Evolutionary conservation across 2,113 vertebrate species (phyloP), one percentile per base, ranked within the genome.

Genomic region (Octodon degus): DNA sequence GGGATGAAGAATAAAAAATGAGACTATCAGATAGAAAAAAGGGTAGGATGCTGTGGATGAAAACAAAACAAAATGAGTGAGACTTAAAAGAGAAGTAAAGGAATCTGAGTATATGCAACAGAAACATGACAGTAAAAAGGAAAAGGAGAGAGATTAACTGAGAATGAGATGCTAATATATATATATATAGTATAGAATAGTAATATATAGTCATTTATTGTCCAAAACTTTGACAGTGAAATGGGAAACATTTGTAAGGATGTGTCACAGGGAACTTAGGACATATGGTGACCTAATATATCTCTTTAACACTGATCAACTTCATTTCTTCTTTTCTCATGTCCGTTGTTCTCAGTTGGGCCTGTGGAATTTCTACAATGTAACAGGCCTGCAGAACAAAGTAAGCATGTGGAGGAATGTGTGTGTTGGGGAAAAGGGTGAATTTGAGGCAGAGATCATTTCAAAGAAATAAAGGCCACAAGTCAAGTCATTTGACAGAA

Each of bases 401-500:
- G 47, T 27, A 12, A 1, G 27, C n/a, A 17, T 3, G 3, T 14
- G 43, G 11, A 43, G 5, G 14, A 43, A 10, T 34, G 22, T 25
- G 14, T 65, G 10, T 37, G 5, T 17, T 50, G 20, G 55, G 90
- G 47, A 40, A 27, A 92, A 88, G 53, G 77, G 67, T 90, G 53
- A 97, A 10, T 43, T 27, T 72, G 80, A 86, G 55, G 67, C 40
- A 86, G 17, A 81, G 60, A 43, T 17, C 40, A 58, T 95, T 97
- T 50, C 90, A 55, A 92, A 74, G n/a, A 92, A 97, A 92, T 92
- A 89, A 92, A 96, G 13, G 40, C 62, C 53, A 32, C 95, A 91
- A 91, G 74, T 96, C 88, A 86, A 97, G 62, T 76, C 95, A 95
- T 91, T 55, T 92, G 83, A 94, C 82, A 94, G 82, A 94, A 97